Evolutionary conservation across 2,888 invertebrate species (phyloP), one percentile per base, ranked within the genome.

Genomic region (Phaonia tiefii): DNA sequence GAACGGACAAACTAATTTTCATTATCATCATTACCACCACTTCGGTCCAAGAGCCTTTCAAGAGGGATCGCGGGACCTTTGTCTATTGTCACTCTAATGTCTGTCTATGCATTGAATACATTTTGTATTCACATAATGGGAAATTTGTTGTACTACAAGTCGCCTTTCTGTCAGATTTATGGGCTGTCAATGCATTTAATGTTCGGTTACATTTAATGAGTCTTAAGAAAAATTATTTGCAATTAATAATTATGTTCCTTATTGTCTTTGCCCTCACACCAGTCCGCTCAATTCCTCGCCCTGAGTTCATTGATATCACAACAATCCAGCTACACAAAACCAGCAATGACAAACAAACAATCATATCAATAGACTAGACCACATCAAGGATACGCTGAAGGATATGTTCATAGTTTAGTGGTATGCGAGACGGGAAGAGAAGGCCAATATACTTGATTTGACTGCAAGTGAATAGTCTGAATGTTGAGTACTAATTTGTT

Each of bases 241-340:
- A 85, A 85, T 85, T 85, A 84, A 85, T 85, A 85, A 84, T 85
- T 85, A 83, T 80, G 83, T 79, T 75, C 77, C 69, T 80, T 80
- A 85, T 84, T 84, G 85, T 85, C 81, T 82, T 72, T n/a, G n/a
- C n/a, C n/a, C n/a, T 73, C 65, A 77, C 22, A 37, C 15, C 44
- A 66, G 13, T 25, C 13, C 25, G 37, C 31, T 31, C 8, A 5
- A 3, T 5, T 8, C 17, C 54, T 51, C 4, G 42, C 22, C 20
- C 39, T 71, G 63, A 81, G 78, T 75, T 81, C 81, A 81, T 81
- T 81, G 81, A 81, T 81, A 81, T 70, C 63, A 31, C 63, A 31
- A 5, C 31, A 31, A 31, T 8, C 46, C 58, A 69, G 42, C 39
- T 71, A 72, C 72, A 75, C 25, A 66, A n/a, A 73, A 75, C 79